Percentiles rank a stretch among this genome's conserved stretches.
These are phyloP conservation scores for Coreius guichenoti DNA, from an alignment of 2,797 vertebrate genomes.

Conservation along the genomic window DNA sequence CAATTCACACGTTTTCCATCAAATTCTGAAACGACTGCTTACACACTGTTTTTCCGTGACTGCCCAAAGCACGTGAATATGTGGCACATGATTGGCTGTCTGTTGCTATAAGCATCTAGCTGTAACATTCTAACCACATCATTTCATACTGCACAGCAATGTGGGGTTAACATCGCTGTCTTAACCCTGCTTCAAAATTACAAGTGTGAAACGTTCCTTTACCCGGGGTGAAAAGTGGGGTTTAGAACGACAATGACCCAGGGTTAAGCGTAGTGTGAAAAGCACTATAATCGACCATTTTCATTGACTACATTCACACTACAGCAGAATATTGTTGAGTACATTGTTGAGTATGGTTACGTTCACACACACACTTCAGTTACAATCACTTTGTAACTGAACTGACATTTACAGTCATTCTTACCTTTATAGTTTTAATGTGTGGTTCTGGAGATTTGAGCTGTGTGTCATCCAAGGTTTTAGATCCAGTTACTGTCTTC, in stretches of 20 bases:
- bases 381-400: background rate
- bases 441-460: background rate
- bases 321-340: background rate
- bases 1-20: background rate
- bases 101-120: background rate
- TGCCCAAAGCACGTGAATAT: background rate
- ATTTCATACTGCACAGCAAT: background rate
- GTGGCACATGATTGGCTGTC: background rate
- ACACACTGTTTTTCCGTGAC: background rate
- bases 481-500: conserved; percentile 4
- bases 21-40: background rate
- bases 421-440: background rate
- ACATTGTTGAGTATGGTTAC: background rate
- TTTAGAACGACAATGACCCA: background rate
- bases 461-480: background rate
- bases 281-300: background rate
- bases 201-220: background rate
- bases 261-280: background rate
- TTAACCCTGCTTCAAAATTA: background rate
- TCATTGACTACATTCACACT: background rate
- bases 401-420: background rate
- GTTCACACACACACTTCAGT: background rate
- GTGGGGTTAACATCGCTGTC: background rate
- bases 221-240: background rate
- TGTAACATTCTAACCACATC: background rate